Conservation (phyloP, 2,113 vertebrate genomes). For the Nicator chloris region DNA sequence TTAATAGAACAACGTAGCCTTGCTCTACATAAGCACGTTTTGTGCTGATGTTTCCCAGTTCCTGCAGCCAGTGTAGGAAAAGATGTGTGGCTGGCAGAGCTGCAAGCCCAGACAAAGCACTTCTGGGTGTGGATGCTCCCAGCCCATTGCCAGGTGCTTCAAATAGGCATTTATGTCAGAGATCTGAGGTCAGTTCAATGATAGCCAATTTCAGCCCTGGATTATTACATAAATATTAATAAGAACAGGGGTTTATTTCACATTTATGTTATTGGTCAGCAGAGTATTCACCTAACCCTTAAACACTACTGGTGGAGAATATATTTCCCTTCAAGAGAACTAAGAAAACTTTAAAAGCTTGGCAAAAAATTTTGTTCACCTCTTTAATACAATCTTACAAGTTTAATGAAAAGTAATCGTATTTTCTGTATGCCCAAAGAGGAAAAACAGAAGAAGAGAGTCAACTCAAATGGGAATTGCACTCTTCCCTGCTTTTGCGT, state of each 20-base stretch:
- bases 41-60: slow-evolving; percentile 45
- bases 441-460: neutral
- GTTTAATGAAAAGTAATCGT: neutral
- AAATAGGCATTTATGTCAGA: slow-evolving; percentile 63
- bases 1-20: neutral
- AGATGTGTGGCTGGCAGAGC: slow-evolving; percentile 30
- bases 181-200: slow-evolving; percentile 44
- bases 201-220: neutral
- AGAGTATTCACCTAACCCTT: neutral
- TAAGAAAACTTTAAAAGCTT: neutral
- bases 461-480: neutral
- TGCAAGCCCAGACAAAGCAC: slow-evolving; percentile 37
- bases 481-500: neutral
- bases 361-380: neutral
- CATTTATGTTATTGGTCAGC: neutral
- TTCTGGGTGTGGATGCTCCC: slow-evolving; percentile 38
- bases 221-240: slow-evolving; percentile 13
- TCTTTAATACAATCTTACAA: neutral
- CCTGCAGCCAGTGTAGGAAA: neutral
- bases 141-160: slow-evolving; percentile 48
- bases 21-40: slow-evolving; percentile 38
- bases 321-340: neutral
- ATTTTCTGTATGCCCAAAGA: neutral
- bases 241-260: neutral
- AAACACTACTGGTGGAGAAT: neutral